Evolutionary conservation across 1,140 invertebrate genomes (phyloP), one percentile per base, ranked within the genome.

Genomic region (Drosophila rufa): DNA sequence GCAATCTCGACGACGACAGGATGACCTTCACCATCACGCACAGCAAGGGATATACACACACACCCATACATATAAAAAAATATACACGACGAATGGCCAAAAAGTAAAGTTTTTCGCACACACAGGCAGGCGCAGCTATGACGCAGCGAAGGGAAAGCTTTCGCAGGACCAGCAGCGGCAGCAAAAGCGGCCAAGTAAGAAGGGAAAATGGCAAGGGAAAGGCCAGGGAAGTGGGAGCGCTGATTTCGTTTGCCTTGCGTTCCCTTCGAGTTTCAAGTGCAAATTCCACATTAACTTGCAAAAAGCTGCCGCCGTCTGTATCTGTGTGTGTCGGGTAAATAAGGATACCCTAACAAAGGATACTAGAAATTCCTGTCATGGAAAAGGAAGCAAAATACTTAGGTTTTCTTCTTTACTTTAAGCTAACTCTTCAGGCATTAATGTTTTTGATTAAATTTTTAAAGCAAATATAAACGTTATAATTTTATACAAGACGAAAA

Each of bases 11-110:
- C 80, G 71, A 79, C 89, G 81, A 82, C 89, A 74, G 79, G 77
- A 91, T 91, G 89, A 91, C 89, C 89, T 91, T 91, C 89, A 91
- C 74, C 83, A 91, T 82, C 83, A 87, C 86, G 82, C 86, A 86
- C 75, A 82, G 75, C 48, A 58, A 89, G 70, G 80, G 67, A 80
- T 43, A 40, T 33, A 47, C 12, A 47, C 25, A 55, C 51, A 53
- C 46, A 47, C 4, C 17, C 25, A n/a, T 17, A 36, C 17, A 40
- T 17, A 65, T 22, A 48, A 8, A 40, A 5, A 48, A 0, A 50
- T 55, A 12, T 30, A 30, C 27, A 42, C 50, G 33, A 30, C 50
- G 43, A 59, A 75, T 79, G 78, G 75, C 84, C 69, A 83, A 87
- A 82, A 87, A 83, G 75, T 59, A 84, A 89, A 89, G 81, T 87